A percentile compares a stretch with the other conserved stretches of the same genome.
phyloP scores from a whole-genome alignment of 92 coral and sea anemone genomes.

The Montipora capitata region DNA sequence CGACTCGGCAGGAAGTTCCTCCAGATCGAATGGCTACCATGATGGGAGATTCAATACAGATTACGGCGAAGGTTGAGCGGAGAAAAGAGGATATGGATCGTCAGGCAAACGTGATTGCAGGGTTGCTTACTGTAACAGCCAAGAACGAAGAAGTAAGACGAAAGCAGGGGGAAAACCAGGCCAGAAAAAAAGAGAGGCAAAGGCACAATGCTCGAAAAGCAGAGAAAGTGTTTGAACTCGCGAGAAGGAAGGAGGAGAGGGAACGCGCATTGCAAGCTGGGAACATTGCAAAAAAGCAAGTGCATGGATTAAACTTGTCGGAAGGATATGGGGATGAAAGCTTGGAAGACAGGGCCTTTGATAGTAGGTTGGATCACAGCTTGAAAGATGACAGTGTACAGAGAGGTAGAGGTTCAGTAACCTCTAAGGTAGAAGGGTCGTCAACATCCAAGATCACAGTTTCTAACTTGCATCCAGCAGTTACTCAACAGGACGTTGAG shows the following conservation, averaged over 20 bases:
- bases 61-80: conserved; percentile 74
- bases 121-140: conserved; percentile 77
- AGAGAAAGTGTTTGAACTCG: conserved; percentile 17
- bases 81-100: conserved; percentile 55
- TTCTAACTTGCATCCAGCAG: conserved; percentile 86
- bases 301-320: conserved; percentile 30
- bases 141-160: conserved; percentile 56
- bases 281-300: background rate
- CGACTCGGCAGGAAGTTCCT: conserved; percentile 69
- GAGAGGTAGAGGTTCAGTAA: conserved; percentile 38
- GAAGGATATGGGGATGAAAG: conserved; percentile 6
- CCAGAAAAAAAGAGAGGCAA: conserved; percentile 16
- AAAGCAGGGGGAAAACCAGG: conserved; percentile 16
- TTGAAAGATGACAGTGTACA: conserved; percentile 8
- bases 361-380: conserved; percentile 74
- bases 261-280: conserved; percentile 1
- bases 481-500: conserved; percentile 85
- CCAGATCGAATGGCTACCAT: conserved; percentile 72
- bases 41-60: conserved; percentile 68
- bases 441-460: conserved; percentile 80
- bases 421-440: conserved; percentile 5
- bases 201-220: conserved; percentile 10
- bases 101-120: conserved; percentile 70
- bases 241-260: conserved; percentile 10
- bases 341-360: conserved; percentile 39